phyloP scores from a whole-genome alignment of 2,797 vertebrate genomes.

The Anguilla anguilla region DNA sequence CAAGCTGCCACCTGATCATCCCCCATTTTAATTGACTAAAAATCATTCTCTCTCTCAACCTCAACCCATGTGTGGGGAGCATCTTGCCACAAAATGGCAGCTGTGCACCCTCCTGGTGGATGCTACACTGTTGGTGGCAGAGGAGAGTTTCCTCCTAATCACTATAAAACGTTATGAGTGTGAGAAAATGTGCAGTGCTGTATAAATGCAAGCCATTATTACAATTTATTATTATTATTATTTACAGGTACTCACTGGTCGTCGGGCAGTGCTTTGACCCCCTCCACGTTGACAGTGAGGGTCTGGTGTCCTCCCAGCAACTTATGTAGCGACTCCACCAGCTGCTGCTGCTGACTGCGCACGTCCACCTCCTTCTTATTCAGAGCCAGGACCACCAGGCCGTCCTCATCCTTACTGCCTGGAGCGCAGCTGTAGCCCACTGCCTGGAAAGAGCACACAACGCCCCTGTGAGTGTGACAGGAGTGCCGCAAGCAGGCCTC shows the following conservation, averaged over 20 bases:
- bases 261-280: slow-evolving; percentile 87
- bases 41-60: no score
- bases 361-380: slow-evolving; percentile 91
- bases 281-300: slow-evolving; percentile 89
- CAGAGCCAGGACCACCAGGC: slow-evolving; percentile 86
- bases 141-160: no score
- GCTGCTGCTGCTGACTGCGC: slow-evolving; percentile 88
- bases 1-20: no score
- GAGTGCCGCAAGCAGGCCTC: neutral
- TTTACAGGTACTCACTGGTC: slow-evolving; percentile 82
- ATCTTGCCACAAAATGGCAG: no score
- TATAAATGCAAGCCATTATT: neutral
- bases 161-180: neutral
- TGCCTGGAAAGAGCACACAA: slow-evolving; percentile 69
- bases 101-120: no score
- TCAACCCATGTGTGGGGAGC: no score
- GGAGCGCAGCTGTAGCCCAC: slow-evolving; percentile 93
- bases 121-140: no score
- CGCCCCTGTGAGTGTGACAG: neutral
- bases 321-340: slow-evolving; percentile 93
- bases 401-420: slow-evolving; percentile 93
- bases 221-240: no score
- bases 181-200: neutral
- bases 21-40: no score
- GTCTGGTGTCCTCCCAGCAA: slow-evolving; percentile 88